A percentile compares a stretch with the other conserved stretches of the same genome.
phyloP scores from a whole-genome alignment of 1,140 invertebrate genomes.

The Plectrocnemia conspersa region DNA sequence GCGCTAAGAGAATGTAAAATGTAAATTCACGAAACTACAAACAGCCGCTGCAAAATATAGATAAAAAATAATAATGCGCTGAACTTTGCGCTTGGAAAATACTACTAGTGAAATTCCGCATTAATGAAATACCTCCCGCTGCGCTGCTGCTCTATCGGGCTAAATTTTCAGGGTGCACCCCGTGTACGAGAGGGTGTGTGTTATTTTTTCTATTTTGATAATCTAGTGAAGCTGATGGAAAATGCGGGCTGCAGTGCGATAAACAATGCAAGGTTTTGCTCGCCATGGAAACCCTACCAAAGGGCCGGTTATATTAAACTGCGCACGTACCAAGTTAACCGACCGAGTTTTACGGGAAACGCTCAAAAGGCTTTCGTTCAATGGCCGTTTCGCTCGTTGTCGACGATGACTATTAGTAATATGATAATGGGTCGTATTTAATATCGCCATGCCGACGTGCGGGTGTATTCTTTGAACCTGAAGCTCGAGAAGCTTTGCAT shows the following conservation, averaged over 20 bases:
- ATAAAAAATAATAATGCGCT: slow-evolving; percentile 1
- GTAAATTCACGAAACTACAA: slow-evolving; percentile 14
- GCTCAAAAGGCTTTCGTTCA: no score
- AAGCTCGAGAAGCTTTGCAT: no score
- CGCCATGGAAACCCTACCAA: background rate
- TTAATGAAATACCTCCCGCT: slow-evolving; percentile 30
- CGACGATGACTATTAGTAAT: no score
- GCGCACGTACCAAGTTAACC: no score
- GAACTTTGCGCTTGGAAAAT: slow-evolving; percentile 26
- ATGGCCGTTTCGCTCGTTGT: no score
- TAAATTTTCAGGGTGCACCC: background rate
- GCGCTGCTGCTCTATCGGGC: no score
- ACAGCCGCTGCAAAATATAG: background rate
- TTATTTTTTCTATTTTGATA: background rate
- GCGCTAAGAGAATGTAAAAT: no score
- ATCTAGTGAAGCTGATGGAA: background rate
- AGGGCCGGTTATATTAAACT: no score
- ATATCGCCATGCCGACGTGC: no score
- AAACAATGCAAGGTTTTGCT: background rate
- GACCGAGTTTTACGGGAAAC: no score
- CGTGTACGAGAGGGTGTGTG: background rate
- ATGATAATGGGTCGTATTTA: no score
- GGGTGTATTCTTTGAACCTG: no score
- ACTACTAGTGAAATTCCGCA: slow-evolving; percentile 30
- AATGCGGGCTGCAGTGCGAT: background rate